A percentile compares a stretch with the other conserved stretches of the same genome.
Conservation (phyloP, 2,113 vertebrate genomes). For the Zosterops pallidus region DNA sequence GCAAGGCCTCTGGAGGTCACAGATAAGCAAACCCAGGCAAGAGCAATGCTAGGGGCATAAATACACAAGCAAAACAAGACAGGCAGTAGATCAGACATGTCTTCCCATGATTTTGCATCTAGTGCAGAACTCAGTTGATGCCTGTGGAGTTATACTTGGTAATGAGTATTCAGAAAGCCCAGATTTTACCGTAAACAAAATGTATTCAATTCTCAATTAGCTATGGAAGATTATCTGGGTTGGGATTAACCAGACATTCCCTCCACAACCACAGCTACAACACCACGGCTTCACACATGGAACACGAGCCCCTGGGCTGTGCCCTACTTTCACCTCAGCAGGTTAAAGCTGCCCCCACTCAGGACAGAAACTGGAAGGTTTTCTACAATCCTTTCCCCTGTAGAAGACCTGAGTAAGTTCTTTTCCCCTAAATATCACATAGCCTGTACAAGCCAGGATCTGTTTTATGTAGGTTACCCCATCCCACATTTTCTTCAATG, state of each 20-base stretch:
- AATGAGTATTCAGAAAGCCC: not conserved
- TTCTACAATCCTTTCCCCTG: not conserved
- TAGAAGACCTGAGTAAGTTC: not conserved
- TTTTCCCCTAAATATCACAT: not conserved
- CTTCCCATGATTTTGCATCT: not conserved
- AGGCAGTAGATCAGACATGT: not conserved
- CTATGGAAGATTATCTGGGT: not conserved
- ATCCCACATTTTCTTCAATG: not conserved
- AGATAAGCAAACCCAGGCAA: conserved; percentile 10
- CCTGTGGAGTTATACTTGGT: not conserved
- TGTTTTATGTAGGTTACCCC: not conserved
- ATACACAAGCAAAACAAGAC: not conserved
- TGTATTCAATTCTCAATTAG: not conserved
- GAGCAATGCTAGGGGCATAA: not conserved
- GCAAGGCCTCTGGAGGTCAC: not conserved
- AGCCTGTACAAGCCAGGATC: not conserved
- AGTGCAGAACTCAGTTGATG: not conserved
- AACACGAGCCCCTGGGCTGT: rapidly evolving
- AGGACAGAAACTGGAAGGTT: not conserved
- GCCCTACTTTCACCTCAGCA: not conserved
- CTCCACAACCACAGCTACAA: not conserved
- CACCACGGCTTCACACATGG: not conserved
- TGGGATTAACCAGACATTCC: not conserved
- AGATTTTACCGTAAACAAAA: not conserved
- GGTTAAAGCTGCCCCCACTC: not conserved